These are phyloP conservation scores for Romanogobio albipinnatus DNA, from an alignment of 2,113 vertebrate genomes.

Conservation along the genomic window DNA sequence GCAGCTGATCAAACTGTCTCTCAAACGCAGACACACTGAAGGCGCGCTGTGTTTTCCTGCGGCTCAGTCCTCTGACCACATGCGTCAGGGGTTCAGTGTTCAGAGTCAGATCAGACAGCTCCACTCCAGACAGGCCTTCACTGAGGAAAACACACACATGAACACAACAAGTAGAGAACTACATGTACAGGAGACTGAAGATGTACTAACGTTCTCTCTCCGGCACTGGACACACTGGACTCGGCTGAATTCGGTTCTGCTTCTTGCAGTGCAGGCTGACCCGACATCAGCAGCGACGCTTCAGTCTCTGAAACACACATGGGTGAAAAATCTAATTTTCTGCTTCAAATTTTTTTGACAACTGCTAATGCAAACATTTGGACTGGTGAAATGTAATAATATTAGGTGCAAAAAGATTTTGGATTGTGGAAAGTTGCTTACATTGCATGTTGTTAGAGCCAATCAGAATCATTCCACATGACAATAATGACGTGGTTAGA, in stretches of 20 bases:
- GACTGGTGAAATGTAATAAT: not conserved
- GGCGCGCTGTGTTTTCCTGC: constrained; percentile 34
- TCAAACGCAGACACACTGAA: constrained; percentile 53
- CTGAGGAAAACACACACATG: constrained; percentile 60
- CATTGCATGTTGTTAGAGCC: too few relatives aligned
- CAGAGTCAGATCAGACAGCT: constrained; percentile 72
- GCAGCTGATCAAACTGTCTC: constrained; percentile 39
- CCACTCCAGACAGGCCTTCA: constrained; percentile 65
- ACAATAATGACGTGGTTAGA: too few relatives aligned
- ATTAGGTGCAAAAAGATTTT: not conserved
- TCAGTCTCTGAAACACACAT: constrained; percentile 66
- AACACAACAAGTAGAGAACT: not conserved
- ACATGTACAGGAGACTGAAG: not conserved
- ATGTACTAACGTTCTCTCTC: constrained; percentile 51
- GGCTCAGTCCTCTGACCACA: constrained; percentile 47
- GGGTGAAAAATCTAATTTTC: not conserved
- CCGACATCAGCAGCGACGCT: constrained; percentile 67
- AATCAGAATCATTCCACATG: too few relatives aligned
- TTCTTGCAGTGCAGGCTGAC: constrained; percentile 40
- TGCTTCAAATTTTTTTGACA: not conserved
- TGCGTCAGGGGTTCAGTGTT: constrained; percentile 59
- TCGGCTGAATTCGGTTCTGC: constrained; percentile 40
- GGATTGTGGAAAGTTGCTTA: too few relatives aligned
- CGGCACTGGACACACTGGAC: constrained; percentile 42
- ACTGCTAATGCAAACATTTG: not conserved